Evolutionary conservation across 1,140 invertebrate species (phyloP).

Genomic region (Drosophila pandora): DNA sequence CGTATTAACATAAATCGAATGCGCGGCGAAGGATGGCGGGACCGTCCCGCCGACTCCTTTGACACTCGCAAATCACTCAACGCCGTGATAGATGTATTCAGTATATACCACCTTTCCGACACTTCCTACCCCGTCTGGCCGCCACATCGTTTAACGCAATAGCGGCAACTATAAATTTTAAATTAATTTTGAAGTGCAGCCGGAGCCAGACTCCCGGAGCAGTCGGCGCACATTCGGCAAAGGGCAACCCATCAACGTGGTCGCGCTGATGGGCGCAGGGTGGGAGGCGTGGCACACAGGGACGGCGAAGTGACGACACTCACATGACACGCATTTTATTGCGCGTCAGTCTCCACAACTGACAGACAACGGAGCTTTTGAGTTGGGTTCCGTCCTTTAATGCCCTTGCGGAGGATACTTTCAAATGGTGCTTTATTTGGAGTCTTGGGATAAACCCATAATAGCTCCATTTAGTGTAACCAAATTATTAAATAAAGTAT

Average conservation of each 20-base stretch:
- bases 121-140: conserved; percentile 22
- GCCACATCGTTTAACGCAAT: conserved; percentile 75
- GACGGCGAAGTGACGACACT: conserved; percentile 34
- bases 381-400: conserved; percentile 22
- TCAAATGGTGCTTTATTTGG: neutral
- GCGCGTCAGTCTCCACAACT: conserved; percentile 67
- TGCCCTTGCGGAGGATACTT: neutral
- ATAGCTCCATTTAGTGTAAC: too few relatives aligned
- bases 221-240: conserved; percentile 32
- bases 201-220: conserved; percentile 11
- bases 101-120: conserved; percentile 33
- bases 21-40: conserved; percentile 23
- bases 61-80: conserved; percentile 79
- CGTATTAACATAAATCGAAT: conserved; percentile 78
- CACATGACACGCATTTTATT: conserved; percentile 78
- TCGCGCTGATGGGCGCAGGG: neutral
- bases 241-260: conserved; percentile 51
- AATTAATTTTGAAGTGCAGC: conserved; percentile 78
- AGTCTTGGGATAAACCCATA: too few relatives aligned
- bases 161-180: conserved; percentile 80
- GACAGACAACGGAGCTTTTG: conserved; percentile 51
- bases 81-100: conserved; percentile 67
- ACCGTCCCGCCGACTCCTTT: conserved; percentile 50
- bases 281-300: conserved; percentile 6
- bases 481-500: too few relatives aligned